Base-by-base conservation (phyloP, 2,797 vertebrate genomes). In the Pagetopsis macropterus region DNA sequence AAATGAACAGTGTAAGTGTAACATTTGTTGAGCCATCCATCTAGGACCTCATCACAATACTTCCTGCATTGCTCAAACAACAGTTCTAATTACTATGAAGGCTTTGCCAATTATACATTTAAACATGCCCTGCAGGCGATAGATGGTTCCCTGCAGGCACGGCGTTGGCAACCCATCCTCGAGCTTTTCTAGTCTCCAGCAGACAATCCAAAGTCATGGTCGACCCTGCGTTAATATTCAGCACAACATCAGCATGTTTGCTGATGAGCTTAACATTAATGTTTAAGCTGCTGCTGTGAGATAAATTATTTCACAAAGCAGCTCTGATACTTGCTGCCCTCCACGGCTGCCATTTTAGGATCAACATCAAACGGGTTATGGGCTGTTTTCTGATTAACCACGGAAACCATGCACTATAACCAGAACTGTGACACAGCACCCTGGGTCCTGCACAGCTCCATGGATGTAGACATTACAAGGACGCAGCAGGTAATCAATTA, bases 401-500 rank as follows among this genome's bases (percentile, higher is more conserved):
- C 48, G 3, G 62, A 58, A 75, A 59, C n/a, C 44, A n/a, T 21
- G 37, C 54, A 55, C 55, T 31, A 57, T 56, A 68, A 68, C 70
- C 51, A 23, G 40, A 72, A 67, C 41, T 73, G 58, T 52, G 68
- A 82, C 68, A 82, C 57, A 61, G 55, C 61, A 70, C 64, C 63
- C 54, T 62, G 23, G n/a, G 15, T 10, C 49, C 54, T 65, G 71
- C 52, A 70, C 52, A 67, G 66, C 76, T 88, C 65, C 68, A 71
- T 72, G 49, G 70, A 59, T 62, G 33, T 48, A 84, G 84, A 88
- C 72, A 67, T 65, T 76, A 86, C 88, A 91, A 87, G 84, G 84
- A 84, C 84, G 84, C 80, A 66, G 75, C 71, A 76, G 85, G 80
- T 87, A 88, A 90, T 91, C 80, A 86, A 85, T 91, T 90, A 84